Conservation (phyloP, 2,888 invertebrate species). For the Andrena chrysosceles region DNA sequence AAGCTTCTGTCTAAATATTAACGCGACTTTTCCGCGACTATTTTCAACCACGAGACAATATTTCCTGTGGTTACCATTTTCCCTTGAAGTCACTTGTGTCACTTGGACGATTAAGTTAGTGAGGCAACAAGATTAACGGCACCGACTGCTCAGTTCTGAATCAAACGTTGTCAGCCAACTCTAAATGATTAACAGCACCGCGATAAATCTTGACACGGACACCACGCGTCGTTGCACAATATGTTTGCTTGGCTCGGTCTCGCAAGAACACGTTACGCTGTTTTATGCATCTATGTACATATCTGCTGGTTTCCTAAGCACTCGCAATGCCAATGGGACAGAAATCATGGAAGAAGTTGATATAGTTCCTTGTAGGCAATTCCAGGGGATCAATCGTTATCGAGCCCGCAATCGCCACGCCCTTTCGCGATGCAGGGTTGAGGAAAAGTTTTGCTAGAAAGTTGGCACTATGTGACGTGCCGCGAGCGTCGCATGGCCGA, state of each 20-base stretch:
- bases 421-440: slow-evolving; percentile 28
- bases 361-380: not conserved
- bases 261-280: no score
- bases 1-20: not conserved
- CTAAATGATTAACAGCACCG: no score
- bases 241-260: no score
- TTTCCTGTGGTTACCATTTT: not conserved
- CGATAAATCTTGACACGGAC: no score
- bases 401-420: slow-evolving; percentile 42
- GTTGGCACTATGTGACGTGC: slow-evolving; percentile 33
- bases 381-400: slow-evolving; percentile 32
- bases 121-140: slow-evolving; percentile 1
- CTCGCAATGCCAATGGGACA: not conserved
- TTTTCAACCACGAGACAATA: not conserved
- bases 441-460: slow-evolving; percentile 50
- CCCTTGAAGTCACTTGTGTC: slow-evolving; percentile 4
- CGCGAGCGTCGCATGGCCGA: slow-evolving; percentile 54
- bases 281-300: no score
- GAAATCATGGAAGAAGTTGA: not conserved
- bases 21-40: not conserved
- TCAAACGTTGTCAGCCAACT: no score
- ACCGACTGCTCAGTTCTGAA: not conserved
- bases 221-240: no score
- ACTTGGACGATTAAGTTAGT: not conserved
- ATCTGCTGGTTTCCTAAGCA: no score